Conservation (phyloP, 2,888 invertebrate genomes). For the Pemphredon lugubris region DNA sequence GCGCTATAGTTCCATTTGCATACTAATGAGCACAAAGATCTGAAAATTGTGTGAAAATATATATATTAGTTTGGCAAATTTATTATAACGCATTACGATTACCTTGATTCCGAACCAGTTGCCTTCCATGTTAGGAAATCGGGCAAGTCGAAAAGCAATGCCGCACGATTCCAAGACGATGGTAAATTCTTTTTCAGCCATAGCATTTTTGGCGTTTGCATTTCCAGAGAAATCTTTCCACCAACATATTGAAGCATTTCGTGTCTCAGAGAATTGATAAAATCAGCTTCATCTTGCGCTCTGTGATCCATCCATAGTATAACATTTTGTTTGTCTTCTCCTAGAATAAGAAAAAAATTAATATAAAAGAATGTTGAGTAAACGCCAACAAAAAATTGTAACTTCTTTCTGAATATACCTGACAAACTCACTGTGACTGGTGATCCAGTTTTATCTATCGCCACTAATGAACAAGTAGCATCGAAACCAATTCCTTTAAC, state of each 20-base stretch:
- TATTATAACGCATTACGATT: constrained; percentile 27
- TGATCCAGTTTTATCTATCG: constrained; percentile 86
- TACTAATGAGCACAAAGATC: constrained; percentile 95
- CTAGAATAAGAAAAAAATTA: constrained; percentile 75
- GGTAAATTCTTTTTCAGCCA: constrained; percentile 93
- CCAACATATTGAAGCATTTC: constrained; percentile 92
- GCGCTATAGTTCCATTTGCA: constrained; percentile 97
- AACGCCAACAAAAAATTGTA: not conserved
- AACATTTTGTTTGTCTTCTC: constrained; percentile 88
- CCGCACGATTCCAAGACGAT: constrained; percentile 87
- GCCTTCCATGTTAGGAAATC: constrained; percentile 97
- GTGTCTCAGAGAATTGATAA: constrained; percentile 90
- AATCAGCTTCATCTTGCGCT: constrained; percentile 89
- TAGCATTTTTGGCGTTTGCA: constrained; percentile 96
- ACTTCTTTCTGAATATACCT: constrained; percentile 77
- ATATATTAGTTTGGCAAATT: not conserved
- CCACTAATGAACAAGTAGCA: constrained; percentile 96
- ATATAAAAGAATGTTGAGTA: not conserved
- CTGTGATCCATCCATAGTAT: constrained; percentile 97
- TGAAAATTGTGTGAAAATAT: no score
- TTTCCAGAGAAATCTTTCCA: constrained; percentile 96
- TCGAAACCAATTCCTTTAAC: constrained; percentile 96
- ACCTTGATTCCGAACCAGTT: constrained; percentile 88
- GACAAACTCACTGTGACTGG: constrained; percentile 88
- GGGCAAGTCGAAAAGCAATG: constrained; percentile 93